These are phyloP conservation scores for Steromphala cineraria DNA, from an alignment of 2,888 invertebrate species.

Conservation along the genomic window DNA sequence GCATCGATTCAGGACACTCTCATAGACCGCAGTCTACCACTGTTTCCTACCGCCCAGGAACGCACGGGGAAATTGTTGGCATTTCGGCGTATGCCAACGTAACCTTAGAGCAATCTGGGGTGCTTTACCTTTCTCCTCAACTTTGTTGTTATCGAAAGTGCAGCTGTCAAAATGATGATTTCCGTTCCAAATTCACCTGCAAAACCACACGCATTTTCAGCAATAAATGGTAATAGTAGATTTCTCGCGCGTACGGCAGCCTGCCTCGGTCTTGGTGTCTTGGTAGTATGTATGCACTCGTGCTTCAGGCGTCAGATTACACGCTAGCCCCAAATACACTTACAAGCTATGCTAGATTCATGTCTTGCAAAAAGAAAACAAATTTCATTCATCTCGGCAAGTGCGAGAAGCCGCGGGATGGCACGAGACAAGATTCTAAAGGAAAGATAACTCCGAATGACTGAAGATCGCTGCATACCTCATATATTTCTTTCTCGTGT, in stretches of 20 bases:
- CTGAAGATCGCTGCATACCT: no score
- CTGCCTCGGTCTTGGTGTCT: background rate
- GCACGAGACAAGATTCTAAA: conserved; percentile 13
- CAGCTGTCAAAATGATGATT: conserved; percentile 6
- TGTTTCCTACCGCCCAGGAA: background rate
- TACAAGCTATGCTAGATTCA: background rate
- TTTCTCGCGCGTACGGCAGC: background rate
- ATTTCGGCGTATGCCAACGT: background rate
- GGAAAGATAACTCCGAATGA: background rate
- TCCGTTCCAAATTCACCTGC: background rate
- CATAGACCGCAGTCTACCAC: no score
- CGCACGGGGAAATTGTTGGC: background rate
- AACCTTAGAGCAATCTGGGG: background rate
- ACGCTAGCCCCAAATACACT: background rate
- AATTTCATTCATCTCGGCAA: conserved; percentile 6
- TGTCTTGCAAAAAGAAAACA: conserved; percentile 16
- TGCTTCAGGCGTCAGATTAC: background rate
- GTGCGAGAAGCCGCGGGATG: conserved; percentile 19
- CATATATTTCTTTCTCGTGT: no score
- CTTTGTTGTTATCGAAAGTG: background rate
- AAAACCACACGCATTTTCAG: background rate
- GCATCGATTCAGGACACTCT: no score
- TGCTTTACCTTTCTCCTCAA: background rate
- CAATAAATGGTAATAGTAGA: background rate
- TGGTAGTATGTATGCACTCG: background rate